Base-by-base conservation (phyloP, 1,140 invertebrate species). In the Danaus melanippus region DNA sequence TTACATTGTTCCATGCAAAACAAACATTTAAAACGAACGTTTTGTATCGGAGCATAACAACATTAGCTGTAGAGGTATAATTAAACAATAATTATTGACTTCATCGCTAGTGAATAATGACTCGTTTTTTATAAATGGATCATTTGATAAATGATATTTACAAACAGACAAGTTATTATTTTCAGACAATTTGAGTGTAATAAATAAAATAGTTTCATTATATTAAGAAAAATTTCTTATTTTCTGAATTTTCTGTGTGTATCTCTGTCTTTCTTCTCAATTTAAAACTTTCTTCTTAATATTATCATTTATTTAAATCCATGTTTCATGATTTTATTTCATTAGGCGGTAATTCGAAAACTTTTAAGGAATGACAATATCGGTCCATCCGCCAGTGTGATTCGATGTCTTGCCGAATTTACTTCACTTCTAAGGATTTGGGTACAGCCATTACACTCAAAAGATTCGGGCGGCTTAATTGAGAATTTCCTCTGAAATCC, bases 401-500 rank as follows among this genome's bases (percentile, higher is more conserved):
- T 58, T 64, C 57, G 54, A 64, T 62, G 71, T 70, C 67, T 66
- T 58, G 60, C 69, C 61, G 72, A 76, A 80, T 83, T 80, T 74
- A 72, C 69, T 58, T 56, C 61, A 66, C 60, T 71, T 62, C 66
- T 69, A 72, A 76, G 70, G 72, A 73, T 77, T 75, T 71, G 66
- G 72, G 67, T 63, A 66, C 69, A 64, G 74, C 79, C 78, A 85
- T 84, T 85, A 84, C 74, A 61, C 67, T 72, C 74, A 79, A 74
- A 85, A 77, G 75, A 80, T 65, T 75, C 69, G 60, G 64, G 67
- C 61, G 66, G 71, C 77, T 86, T 86, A 86, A 86, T 86, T 86
- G 84, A 75, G 77, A 77, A 82, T 84, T 86, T 80, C 67, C 79
- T 84, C 64, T 68, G 67, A 82, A 86, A 80, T 84, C 72, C 73